Percentiles rank a stretch among this genome's conserved stretches.
phyloP scores from a whole-genome alignment of 2,888 invertebrate species.

The Lithophane ornitopus region DNA sequence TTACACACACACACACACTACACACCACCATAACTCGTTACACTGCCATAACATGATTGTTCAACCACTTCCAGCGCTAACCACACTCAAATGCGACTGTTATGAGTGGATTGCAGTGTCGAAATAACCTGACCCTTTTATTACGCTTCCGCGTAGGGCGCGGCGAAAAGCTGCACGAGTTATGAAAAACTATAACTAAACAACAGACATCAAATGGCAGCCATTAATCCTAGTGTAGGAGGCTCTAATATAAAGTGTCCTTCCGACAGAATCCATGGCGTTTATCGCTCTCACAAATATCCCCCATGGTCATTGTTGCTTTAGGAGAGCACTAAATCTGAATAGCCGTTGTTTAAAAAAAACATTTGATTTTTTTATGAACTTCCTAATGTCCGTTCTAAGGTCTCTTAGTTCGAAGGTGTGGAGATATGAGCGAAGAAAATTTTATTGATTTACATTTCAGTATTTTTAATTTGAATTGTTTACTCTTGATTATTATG shows the following conservation, averaged over 20 bases:
- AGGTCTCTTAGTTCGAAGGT: slow-evolving; percentile 60
- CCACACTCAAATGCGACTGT: slow-evolving; percentile 33
- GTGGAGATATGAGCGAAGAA: slow-evolving; percentile 42
- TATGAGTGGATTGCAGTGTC: slow-evolving; percentile 60
- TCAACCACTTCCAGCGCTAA: slow-evolving; percentile 37
- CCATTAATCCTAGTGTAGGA: slow-evolving; percentile 28
- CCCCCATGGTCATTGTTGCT: slow-evolving; percentile 62
- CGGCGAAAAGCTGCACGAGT: slow-evolving; percentile 55
- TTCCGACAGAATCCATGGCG: slow-evolving; percentile 44
- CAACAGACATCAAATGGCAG: slow-evolving; percentile 37
- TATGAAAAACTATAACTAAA: slow-evolving; percentile 42
- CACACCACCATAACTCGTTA: neutral
- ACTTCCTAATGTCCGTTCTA: slow-evolving; percentile 67
- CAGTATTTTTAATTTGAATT: slow-evolving; percentile 40
- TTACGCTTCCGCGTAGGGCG: slow-evolving; percentile 77
- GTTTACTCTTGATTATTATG: slow-evolving; percentile 19
- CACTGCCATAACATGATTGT: neutral
- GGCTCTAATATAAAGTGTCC: slow-evolving; percentile 49
- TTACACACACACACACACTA: too few species aligned
- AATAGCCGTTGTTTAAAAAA: slow-evolving; percentile 63
- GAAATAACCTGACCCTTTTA: slow-evolving; percentile 79
- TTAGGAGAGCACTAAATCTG: slow-evolving; percentile 61
- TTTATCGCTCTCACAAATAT: slow-evolving; percentile 57
- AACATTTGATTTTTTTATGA: slow-evolving; percentile 64
- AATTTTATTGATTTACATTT: slow-evolving; percentile 47